phyloP scores from a whole-genome alignment of 2,797 vertebrate species.

The Potorous gilbertii region DNA sequence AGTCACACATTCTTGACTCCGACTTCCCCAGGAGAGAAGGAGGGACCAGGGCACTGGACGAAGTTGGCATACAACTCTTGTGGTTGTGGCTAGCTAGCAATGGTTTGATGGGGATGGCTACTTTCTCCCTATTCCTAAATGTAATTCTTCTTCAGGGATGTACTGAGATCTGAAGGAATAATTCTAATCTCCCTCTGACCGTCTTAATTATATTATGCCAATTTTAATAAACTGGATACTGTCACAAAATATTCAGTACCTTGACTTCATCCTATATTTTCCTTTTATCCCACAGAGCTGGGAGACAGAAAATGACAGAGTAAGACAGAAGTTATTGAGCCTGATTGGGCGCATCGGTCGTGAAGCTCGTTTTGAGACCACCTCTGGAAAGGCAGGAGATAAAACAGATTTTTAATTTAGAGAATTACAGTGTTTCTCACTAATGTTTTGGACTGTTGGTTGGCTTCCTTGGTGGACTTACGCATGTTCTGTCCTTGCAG shows the following conservation, averaged over 20 bases:
- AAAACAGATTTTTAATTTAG: conserved; percentile 43
- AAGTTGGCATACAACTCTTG: background rate
- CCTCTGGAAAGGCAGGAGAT: conserved; percentile 93
- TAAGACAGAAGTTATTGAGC: conserved; percentile 97
- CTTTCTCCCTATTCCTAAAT: background rate
- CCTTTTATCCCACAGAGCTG: conserved; percentile 90
- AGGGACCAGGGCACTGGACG: too few relatives aligned
- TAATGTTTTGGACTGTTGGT: background rate
- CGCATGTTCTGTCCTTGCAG: conserved; percentile 80
- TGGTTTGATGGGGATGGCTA: accelerated
- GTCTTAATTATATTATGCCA: background rate
- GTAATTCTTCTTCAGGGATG: background rate
- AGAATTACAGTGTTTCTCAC: background rate
- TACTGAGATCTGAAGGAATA: background rate
- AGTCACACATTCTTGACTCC: background rate
- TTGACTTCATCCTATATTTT: conserved; percentile 20
- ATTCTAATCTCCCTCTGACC: background rate
- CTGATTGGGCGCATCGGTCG: conserved; percentile 97
- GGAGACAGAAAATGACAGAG: conserved; percentile 96
- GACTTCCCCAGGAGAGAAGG: too few relatives aligned
- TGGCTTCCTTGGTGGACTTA: conserved; percentile 24
- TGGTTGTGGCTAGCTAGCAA: background rate
- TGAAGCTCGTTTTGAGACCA: conserved; percentile 96
- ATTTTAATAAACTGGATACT: background rate
- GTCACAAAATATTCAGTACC: background rate